Evolutionary conservation across 2,888 invertebrate species (phyloP).

Genomic region (Physocephala rufipes): DNA sequence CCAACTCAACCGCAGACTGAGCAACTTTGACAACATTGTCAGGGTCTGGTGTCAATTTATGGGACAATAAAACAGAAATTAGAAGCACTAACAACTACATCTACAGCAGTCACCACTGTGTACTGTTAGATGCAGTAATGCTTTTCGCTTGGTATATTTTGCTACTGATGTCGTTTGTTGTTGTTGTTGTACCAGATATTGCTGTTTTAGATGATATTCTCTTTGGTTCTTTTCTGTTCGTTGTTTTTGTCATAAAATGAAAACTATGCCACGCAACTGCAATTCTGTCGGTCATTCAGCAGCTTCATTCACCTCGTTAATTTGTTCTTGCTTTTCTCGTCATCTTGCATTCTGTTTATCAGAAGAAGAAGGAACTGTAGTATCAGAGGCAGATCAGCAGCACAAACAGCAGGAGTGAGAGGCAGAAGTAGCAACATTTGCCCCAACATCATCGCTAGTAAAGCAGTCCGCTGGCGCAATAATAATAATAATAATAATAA

Average conservation of each 20-base stretch:
- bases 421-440: too few species aligned
- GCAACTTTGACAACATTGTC: neutral
- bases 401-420: neutral
- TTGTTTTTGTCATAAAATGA: conserved; percentile 15
- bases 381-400: neutral
- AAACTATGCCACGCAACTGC: conserved; percentile 27
- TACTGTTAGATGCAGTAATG: conserved; percentile 6
- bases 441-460: neutral
- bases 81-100: conserved; percentile 3
- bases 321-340: too few species aligned
- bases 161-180: too few species aligned
- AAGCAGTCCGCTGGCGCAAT: too few species aligned
- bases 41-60: conserved; percentile 29
- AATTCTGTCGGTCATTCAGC: neutral
- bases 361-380: neutral
- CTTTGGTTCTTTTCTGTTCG: neutral
- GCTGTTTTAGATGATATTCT: neutral
- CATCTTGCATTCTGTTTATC: neutral
- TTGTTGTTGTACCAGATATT: conserved; percentile 15
- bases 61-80: conserved; percentile 19
- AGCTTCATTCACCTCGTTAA: neutral
- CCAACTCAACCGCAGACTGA: neutral
- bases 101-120: conserved; percentile 7
- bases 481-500: too few species aligned
- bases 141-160: neutral